Base-by-base conservation (phyloP, 37 sponge, comb jelly and placozoan genomes). In the Eunapius fragilis region DNA sequence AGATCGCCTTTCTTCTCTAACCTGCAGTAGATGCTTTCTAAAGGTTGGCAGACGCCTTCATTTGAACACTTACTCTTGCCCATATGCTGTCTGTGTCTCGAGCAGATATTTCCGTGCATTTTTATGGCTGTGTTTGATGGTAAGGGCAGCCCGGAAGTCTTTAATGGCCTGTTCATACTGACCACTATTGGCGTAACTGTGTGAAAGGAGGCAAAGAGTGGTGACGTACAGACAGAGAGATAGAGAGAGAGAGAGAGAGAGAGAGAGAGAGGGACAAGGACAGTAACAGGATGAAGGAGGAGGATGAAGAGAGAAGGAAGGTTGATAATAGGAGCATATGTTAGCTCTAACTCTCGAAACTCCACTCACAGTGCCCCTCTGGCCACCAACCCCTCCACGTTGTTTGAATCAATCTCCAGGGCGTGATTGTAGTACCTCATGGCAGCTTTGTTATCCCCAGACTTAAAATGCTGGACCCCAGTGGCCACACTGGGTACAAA, bases 331-430 rank as follows among this genome's bases (percentile, higher is more conserved):
- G 41, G 41, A 41, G 41, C 6, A 6, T 3, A 41, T 3, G 41
- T 3, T 3, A 41, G 14, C 22, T 23, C 68, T 67, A 67, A 28
- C n/a, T 24, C 19, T 17, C 69, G 27, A 71, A 25, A 31, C 22
- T 71, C 14, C 24, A 78, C 89, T 83, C 33, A 95, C 93, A 92
- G 85, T 68, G 95, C 95, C 69, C 95, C 95, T 45, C 93, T 82
- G 9, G 95, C 95, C 32, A 95, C 95, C 3, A 91, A 72, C 32
- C 89, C 93, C 48, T 95, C 95, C 76, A 92, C 95, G 58, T 95
- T 95, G 33, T 67, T 22, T 0, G 81, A 58, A 67, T 95, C 93
- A 31, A 95, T 92, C 13, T 92, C 85, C 75, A 95, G 75, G 19
- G 93, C 95, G 78, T 92, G 92, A 50, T 95, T 50, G 37, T 92